phyloP scores from a whole-genome alignment of 2,888 invertebrate species.

The Epistrophe eligans region DNA sequence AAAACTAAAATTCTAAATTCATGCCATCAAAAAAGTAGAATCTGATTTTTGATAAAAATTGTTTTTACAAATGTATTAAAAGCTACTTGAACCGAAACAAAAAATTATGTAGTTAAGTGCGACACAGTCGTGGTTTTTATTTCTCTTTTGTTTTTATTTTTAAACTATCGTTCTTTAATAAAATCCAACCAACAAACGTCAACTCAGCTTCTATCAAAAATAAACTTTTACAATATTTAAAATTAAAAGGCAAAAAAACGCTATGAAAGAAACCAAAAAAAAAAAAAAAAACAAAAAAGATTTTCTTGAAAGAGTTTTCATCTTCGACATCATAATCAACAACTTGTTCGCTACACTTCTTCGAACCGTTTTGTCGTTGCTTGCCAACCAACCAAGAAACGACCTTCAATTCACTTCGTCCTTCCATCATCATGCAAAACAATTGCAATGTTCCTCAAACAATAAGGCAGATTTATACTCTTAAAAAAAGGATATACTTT shows the following conservation, averaged over 20 bases:
- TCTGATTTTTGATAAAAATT: no score
- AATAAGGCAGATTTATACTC: background rate
- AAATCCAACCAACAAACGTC: no score
- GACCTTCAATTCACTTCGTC: background rate
- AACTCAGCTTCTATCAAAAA: background rate
- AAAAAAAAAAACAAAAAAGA: background rate
- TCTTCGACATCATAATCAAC: conserved; percentile 37
- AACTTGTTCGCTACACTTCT: conserved; percentile 37
- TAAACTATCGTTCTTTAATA: no score
- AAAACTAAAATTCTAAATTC: no score
- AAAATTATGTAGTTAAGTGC: no score
- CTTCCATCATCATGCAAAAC: conserved; percentile 25
- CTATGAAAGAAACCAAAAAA: background rate
- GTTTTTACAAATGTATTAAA: no score
- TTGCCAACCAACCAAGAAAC: conserved; percentile 8
- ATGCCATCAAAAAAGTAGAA: no score
- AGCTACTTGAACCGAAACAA: no score
- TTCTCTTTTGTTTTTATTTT: no score
- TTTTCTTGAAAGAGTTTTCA: conserved; percentile 17
- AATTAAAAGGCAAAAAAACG: background rate
- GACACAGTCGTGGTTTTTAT: no score
- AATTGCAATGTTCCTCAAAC: conserved; percentile 17
- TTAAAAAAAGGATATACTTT: background rate
- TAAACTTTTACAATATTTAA: background rate
- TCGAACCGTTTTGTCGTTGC: conserved; percentile 2